Conservation (phyloP, 2,797 vertebrate species). For the Linurgus olivaceus region DNA sequence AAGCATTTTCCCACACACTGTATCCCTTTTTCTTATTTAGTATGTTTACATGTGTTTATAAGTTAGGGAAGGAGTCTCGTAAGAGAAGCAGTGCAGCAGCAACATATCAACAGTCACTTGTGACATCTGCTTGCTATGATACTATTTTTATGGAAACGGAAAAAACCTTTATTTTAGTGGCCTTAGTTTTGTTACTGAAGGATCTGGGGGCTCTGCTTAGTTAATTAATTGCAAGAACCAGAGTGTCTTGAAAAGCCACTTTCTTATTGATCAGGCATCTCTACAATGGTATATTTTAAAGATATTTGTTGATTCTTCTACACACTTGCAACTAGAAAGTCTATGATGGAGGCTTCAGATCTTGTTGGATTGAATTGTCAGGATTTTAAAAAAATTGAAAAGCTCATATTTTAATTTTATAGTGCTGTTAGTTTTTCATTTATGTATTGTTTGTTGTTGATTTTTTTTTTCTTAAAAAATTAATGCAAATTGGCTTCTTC, state of each 20-base stretch:
- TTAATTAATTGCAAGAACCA: neutral
- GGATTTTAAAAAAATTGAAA: neutral
- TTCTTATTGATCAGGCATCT: neutral
- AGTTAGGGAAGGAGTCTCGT: neutral
- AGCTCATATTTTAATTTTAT: neutral
- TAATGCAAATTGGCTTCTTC: neutral
- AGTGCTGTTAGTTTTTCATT: neutral
- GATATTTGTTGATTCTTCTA: neutral
- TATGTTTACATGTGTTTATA: neutral
- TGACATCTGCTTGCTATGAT: neutral
- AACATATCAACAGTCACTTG: neutral
- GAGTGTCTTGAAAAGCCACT: neutral
- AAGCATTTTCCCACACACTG: neutral
- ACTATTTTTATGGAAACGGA: neutral
- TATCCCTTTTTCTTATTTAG: neutral
- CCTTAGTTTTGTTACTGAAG: slow-evolving; percentile 11
- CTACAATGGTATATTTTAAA: neutral
- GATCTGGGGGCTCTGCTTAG: neutral
- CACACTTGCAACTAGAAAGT: neutral
- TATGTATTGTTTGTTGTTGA: neutral
- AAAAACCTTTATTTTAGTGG: neutral
- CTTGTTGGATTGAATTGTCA: neutral
- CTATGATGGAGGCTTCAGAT: neutral
- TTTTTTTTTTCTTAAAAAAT: neutral
- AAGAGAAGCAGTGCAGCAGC: neutral